Evolutionary conservation across 2,888 invertebrate genomes (phyloP).

Genomic region (Phalera bucephala): DNA sequence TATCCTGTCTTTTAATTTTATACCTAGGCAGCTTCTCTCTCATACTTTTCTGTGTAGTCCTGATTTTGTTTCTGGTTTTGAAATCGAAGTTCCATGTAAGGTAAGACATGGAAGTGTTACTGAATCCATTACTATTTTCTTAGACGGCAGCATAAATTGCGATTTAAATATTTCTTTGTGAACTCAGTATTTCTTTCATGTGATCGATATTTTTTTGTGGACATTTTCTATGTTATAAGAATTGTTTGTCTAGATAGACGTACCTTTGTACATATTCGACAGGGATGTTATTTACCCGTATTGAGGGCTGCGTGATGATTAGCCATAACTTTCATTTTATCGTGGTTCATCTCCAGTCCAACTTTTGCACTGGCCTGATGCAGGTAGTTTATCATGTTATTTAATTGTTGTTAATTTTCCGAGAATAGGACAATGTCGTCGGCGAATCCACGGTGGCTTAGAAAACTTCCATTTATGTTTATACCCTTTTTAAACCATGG

Average conservation of each 20-base stretch:
- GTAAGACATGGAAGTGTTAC: conserved; percentile 8
- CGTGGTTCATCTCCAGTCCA: no score
- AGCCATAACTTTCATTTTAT: not conserved
- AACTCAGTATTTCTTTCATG: conserved; percentile 8
- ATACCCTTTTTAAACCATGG: no score
- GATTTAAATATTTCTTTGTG: conserved; percentile 11
- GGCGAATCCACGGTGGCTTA: no score
- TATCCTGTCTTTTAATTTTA: no score
- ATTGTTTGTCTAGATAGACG: conserved; percentile 3
- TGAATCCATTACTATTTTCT: conserved; percentile 7
- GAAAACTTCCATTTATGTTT: no score
- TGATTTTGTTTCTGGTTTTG: conserved; percentile 4
- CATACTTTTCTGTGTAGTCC: conserved; percentile 7
- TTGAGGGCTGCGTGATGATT: not conserved
- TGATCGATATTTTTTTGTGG: conserved; percentile 1
- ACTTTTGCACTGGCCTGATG: no score
- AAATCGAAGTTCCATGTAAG: conserved; percentile 10
- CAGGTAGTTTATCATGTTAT: no score
- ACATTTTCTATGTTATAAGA: not conserved
- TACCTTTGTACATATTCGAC: conserved; percentile 2
- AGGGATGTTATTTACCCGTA: not conserved
- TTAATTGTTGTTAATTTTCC: no score
- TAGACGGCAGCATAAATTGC: conserved; percentile 1
- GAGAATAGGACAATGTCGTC: no score
- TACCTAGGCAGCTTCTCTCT: no score